A percentile compares a stretch with the other conserved stretches of the same genome.
Evolutionary conservation across 2,113 vertebrate genomes (phyloP).

Genomic region (Marcusenius ussheri): DNA sequence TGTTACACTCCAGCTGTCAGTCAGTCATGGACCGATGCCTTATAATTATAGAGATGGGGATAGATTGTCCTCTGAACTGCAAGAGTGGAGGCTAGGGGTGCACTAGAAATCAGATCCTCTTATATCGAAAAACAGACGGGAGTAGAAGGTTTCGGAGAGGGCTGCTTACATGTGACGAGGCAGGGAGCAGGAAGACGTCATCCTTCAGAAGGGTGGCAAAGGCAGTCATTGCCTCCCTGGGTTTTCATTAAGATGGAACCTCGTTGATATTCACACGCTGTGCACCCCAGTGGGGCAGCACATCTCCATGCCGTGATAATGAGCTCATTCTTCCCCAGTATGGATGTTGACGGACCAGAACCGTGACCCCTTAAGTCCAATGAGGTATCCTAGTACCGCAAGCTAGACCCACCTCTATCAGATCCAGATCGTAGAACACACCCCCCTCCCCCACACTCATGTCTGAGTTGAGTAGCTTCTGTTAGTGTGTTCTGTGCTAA

Average conservation of each 20-base stretch:
- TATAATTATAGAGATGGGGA: background rate
- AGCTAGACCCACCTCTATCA: background rate
- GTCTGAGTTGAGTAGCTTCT: background rate
- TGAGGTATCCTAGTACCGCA: background rate
- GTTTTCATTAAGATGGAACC: background rate
- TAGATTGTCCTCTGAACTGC: background rate
- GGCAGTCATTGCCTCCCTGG: background rate
- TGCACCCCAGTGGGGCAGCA: background rate
- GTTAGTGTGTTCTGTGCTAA: background rate
- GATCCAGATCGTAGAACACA: background rate
- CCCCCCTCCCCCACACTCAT: background rate
- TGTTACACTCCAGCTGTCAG: background rate
- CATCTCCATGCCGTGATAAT: background rate
- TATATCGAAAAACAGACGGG: background rate
- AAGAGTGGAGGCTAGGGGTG: background rate
- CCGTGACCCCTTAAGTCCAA: background rate
- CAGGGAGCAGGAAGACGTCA: background rate
- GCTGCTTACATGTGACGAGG: background rate
- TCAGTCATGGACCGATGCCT: background rate
- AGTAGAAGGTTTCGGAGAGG: background rate
- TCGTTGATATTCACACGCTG: background rate
- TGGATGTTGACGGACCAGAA: background rate
- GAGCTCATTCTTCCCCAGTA: background rate
- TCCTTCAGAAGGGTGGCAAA: background rate
- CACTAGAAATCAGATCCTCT: background rate